Conservation (phyloP, 1,140 invertebrate genomes). For the Coenobita brevimanus region DNA sequence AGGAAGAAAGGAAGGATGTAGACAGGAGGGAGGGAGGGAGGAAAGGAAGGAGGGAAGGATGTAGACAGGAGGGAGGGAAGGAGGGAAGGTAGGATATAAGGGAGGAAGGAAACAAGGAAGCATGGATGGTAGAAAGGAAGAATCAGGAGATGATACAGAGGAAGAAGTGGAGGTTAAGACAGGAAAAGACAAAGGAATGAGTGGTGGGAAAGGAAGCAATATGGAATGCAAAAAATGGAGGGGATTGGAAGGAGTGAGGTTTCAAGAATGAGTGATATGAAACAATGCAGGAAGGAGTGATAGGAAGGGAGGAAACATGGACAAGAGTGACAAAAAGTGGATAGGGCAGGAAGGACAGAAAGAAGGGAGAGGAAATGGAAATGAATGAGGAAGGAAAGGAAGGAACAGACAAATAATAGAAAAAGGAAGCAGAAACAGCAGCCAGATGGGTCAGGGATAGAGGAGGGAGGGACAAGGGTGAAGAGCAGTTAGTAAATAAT, state of each 20-base stretch:
- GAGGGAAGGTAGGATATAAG: neutral
- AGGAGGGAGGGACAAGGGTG: too few species aligned
- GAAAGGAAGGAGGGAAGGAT: too few species aligned
- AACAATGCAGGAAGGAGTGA: neutral
- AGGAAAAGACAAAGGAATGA: neutral
- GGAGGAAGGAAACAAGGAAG: neutral
- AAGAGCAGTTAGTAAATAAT: too few species aligned
- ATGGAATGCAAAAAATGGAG: neutral
- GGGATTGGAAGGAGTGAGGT: neutral
- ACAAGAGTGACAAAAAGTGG: neutral
- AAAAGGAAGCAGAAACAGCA: neutral
- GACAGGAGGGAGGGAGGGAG: too few species aligned
- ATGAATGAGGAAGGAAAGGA: neutral
- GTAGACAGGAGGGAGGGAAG: neutral
- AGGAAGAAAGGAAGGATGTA: too few species aligned
- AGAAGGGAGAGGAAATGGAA: conserved; percentile 6
- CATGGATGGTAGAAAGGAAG: neutral
- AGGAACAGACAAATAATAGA: neutral
- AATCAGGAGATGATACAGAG: neutral
- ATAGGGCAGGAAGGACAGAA: neutral
- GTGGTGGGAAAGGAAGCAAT: neutral
- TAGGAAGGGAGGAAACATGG: neutral
- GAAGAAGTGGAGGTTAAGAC: neutral
- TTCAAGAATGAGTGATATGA: neutral
- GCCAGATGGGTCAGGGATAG: neutral